Evolutionary conservation across 2,888 invertebrate genomes (phyloP).

Genomic region (Frankliniella fusca): DNA sequence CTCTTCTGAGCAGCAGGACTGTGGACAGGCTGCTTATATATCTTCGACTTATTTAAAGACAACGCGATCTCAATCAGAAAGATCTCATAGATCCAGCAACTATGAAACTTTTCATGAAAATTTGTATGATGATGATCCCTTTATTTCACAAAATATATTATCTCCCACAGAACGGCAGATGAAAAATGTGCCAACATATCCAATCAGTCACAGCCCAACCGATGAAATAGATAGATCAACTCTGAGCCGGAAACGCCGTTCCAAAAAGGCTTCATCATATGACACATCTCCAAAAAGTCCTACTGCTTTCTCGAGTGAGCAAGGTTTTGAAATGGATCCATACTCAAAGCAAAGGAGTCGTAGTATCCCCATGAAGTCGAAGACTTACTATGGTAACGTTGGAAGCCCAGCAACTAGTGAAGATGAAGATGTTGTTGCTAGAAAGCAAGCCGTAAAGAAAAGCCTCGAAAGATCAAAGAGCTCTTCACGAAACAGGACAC

Average conservation of each 20-base stretch:
- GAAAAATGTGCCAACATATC: background rate
- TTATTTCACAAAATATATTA: background rate
- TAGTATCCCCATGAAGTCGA: background rate
- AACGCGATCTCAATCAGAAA: constrained; percentile 17
- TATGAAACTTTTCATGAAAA: constrained; percentile 20
- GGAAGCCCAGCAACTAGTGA: background rate
- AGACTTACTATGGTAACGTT: background rate
- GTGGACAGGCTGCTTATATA: background rate
- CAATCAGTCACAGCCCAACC: constrained; percentile 1
- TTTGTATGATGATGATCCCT: constrained; percentile 10
- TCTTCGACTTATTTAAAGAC: constrained; percentile 16
- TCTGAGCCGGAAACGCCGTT: background rate
- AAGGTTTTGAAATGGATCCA: constrained; percentile 15
- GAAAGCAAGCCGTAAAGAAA: background rate
- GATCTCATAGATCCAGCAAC: background rate
- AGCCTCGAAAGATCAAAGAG: background rate
- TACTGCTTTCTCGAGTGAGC: background rate
- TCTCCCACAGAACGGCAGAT: background rate
- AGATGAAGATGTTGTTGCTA: background rate
- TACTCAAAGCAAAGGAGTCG: constrained; percentile 1
- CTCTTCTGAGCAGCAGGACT: constrained; percentile 12
- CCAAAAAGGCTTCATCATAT: constrained; percentile 18
- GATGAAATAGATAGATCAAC: constrained; percentile 15
- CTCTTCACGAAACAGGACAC: background rate
- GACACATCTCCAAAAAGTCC: constrained; percentile 12